Evolutionary conservation across 2,888 invertebrate genomes (phyloP).

Genomic region (Hipparchia semele): DNA sequence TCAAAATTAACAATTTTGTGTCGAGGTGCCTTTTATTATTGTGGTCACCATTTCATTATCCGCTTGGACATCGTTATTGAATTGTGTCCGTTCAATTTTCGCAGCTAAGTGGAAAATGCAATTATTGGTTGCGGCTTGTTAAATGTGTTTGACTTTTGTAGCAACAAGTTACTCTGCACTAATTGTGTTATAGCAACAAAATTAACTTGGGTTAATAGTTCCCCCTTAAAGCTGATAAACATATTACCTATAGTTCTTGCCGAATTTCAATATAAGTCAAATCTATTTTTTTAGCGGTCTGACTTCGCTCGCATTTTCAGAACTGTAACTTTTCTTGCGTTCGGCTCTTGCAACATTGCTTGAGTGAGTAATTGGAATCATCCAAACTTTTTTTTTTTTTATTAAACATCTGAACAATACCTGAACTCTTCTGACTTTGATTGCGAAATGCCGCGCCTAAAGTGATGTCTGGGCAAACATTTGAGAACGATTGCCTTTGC

Average conservation of each 20-base stretch:
- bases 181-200: conserved; percentile 25
- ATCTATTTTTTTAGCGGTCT: not conserved
- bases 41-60: conserved; percentile 23
- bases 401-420: not conserved
- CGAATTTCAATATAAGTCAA: not conserved
- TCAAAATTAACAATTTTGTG: conserved; percentile 7
- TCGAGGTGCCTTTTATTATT: conserved; percentile 1
- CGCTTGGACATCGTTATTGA: conserved; percentile 23
- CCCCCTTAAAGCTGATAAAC: not conserved
- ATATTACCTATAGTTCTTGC: not conserved
- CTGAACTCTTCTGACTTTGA: not conserved
- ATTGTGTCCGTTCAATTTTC: conserved; percentile 27
- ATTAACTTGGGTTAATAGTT: not conserved
- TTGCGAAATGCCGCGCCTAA: not conserved
- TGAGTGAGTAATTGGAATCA: not conserved
- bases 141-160: conserved; percentile 12
- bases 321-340: not conserved
- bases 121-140: conserved; percentile 26
- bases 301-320: not conserved
- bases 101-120: conserved; percentile 25
- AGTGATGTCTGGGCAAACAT: not conserved
- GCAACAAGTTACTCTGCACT: conserved; percentile 19
- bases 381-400: not conserved
- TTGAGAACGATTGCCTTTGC: conserved; percentile 14
- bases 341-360: not conserved